A percentile compares a stretch with the other conserved stretches of the same genome.
phyloP scores from a whole-genome alignment of 2,113 vertebrate species.

The Ancistrus triradiatus region DNA sequence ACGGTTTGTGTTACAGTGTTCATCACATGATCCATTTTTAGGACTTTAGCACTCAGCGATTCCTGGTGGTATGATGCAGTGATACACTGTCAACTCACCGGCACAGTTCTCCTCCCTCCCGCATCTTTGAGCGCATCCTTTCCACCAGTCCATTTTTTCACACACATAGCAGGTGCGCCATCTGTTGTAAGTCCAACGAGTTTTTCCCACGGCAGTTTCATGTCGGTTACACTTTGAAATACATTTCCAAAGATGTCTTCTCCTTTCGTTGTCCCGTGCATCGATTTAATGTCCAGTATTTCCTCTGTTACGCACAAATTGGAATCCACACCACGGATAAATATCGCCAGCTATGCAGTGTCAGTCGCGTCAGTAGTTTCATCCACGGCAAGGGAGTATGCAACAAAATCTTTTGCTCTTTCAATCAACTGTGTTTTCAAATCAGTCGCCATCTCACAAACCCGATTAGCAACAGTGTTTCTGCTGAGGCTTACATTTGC shows the following conservation, averaged over 20 bases:
- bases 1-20: neutral
- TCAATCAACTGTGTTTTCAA: too few species aligned
- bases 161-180: conserved; percentile 30
- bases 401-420: too few species aligned
- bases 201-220: conserved; percentile 41
- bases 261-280: conserved; percentile 42
- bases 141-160: conserved; percentile 27
- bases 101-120: conserved; percentile 29
- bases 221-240: conserved; percentile 38
- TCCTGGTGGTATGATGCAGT: conserved; percentile 45
- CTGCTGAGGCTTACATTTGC: too few species aligned
- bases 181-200: conserved; percentile 33
- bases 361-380: too few species aligned
- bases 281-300: conserved; percentile 26
- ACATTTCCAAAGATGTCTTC: conserved; percentile 36
- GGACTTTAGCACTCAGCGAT: conserved; percentile 35
- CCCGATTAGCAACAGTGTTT: too few species aligned
- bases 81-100: conserved; percentile 42
- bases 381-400: too few species aligned
- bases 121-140: conserved; percentile 18
- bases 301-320: neutral
- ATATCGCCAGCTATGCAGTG: neutral
- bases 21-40: conserved; percentile 46
- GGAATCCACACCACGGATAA: neutral
- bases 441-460: too few species aligned